Percentiles rank a stretch among this genome's conserved stretches.
phyloP scores from a whole-genome alignment of 2,113 vertebrate species.

The Rhinoptilus africanus region DNA sequence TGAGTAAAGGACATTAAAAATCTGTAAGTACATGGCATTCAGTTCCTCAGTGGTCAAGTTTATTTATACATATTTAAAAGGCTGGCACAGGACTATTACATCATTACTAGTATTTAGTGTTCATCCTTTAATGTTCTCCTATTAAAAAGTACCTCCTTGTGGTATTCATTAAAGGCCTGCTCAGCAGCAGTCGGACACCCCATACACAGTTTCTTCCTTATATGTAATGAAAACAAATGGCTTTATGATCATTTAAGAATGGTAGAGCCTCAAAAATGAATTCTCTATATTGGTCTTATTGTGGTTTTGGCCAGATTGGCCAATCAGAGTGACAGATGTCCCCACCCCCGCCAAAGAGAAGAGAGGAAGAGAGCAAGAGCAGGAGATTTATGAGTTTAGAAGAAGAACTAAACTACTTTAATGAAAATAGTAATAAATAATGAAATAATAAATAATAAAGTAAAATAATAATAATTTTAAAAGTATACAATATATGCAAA shows the following conservation, averaged over 20 bases:
- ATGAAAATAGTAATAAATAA: no score
- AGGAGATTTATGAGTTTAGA: no score
- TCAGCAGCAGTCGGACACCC: not conserved
- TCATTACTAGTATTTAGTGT: not conserved
- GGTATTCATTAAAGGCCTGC: not conserved
- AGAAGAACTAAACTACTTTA: no score
- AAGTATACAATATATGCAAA: no score
- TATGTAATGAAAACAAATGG: not conserved
- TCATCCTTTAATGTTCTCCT: not conserved
- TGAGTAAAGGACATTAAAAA: not conserved
- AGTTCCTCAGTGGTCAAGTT: not conserved
- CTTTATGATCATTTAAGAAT: not conserved
- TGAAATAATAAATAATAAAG: no score
- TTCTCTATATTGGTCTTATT: not conserved
- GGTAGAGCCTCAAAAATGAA: not conserved
- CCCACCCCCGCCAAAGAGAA: no score
- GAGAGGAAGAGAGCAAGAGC: no score
- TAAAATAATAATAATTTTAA: no score
- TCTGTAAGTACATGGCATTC: not conserved
- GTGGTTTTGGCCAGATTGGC: no score
- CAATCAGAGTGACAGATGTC: no score
- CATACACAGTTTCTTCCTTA: not conserved
- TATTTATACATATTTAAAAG: not conserved
- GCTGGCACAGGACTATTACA: not conserved
- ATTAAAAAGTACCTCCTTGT: not conserved